Evolutionary conservation across 2,888 invertebrate species (phyloP), one percentile per base, ranked within the genome.

Genomic region (Zygothrica quintamaculata): DNA sequence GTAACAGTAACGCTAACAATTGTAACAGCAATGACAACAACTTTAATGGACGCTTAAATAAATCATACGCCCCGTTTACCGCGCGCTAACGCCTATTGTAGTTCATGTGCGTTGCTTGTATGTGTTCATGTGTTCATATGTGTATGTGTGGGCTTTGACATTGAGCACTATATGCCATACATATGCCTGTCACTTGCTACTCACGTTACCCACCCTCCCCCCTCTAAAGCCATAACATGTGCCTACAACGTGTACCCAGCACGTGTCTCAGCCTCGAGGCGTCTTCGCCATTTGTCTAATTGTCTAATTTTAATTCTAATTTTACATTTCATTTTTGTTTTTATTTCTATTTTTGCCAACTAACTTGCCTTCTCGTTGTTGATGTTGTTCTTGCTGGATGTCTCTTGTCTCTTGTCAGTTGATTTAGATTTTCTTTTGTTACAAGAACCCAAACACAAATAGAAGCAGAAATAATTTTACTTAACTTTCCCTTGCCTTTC

Each of bases 41-140:
- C 68, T 84, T 84, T 87, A 80, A 86, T 77, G 77, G 82, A 65
- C 81, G 69, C 61, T 61, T 84, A 70, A 81, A 84, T 87, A 80
- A 84, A 77, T 81, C 70, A 80, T 80, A 69, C 74, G 78, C 81
- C 74, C 81, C 65, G 84, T 73, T 56, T 42, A 48, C 66, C 80
- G 52, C 52, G 15, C 51, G 59, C 11, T 34, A 31, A 64, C 60
- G 31, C 25, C 57, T 42, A 53, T 53, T 50, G 55, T 13, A 46
- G 16, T 25, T 43, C 29, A 37, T 47, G 13, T 42, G 40, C 53
- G 31, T 22, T 18, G 13, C 29, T 43, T 18, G 34, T 29, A 25
- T 36, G 37, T 22, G 36, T 40, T 55, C 52, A 36, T 31, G 16
- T 18, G 7, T 7, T 4, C 26, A 1, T 22, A 1, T 26, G 25